Conservation (phyloP, 2,113 vertebrate genomes). For the Pseudolaguvia tuberculata region DNA sequence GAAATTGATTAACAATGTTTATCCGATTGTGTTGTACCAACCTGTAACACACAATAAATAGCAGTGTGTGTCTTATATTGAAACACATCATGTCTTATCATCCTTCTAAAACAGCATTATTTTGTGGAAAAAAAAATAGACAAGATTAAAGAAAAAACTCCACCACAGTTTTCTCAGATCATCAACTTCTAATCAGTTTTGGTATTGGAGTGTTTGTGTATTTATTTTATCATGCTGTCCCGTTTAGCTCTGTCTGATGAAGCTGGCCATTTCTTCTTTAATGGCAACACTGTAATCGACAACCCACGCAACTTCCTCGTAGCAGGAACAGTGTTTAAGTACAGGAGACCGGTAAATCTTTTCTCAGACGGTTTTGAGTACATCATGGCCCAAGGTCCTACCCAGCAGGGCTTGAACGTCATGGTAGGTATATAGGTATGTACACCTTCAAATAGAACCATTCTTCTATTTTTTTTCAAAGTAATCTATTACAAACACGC, state of each 20-base stretch:
- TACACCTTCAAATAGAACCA: conserved; percentile 23
- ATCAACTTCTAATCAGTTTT: too few species aligned
- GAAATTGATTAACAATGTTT: neutral
- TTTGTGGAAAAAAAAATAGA: too few species aligned
- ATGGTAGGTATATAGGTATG: conserved; percentile 70
- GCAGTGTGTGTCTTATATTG: neutral
- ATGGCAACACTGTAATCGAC: conserved; percentile 81
- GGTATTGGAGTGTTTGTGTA: neutral
- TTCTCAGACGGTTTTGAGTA: conserved; percentile 82
- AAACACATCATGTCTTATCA: too few species aligned
- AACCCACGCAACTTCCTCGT: conserved; percentile 84
- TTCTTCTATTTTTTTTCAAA: neutral
- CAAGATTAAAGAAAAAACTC: too few species aligned
- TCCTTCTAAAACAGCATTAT: neutral
- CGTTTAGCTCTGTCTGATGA: conserved; percentile 80
- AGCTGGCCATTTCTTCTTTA: conserved; percentile 81
- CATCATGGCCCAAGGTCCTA: conserved; percentile 82
- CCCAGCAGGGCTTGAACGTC: conserved; percentile 78
- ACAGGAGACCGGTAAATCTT: conserved; percentile 73
- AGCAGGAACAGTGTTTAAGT: conserved; percentile 84
- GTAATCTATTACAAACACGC: too few species aligned
- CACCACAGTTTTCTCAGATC: too few species aligned
- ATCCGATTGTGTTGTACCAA: too few species aligned
- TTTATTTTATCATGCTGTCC: neutral
- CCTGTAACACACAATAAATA: neutral